Base-by-base conservation (phyloP, 1,140 invertebrate genomes). In the Pogonomyrmex barbatus region DNA sequence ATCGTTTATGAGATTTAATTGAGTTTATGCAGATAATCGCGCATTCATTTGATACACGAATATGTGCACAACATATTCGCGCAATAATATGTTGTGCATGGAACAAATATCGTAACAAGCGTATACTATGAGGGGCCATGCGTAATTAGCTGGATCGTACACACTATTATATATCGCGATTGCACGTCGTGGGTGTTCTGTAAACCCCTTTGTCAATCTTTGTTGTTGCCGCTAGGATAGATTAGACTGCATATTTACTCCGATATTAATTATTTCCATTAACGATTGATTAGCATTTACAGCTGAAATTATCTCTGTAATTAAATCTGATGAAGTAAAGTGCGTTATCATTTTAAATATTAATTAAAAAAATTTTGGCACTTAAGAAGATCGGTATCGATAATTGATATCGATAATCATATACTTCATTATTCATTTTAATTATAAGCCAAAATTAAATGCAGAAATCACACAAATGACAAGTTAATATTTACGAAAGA, bases 181-280 rank as follows among this genome's bases (percentile, higher is more conserved):
- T 81, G 24, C 54, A 50, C 42, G 68, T 83, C 68, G 14, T 83
- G 81, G 17, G 42, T 83, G 68, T 83, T 83, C 68, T 42, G 52
- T 56, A 75, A 63, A 78, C 36, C 47, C 42, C n/a, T 68, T 63
- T 68, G 77, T 70, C 63, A 36, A 81, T 81, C 77, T 70, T 81
- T 81, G 63, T 5, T n/a, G n/a, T 52, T 36, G 33, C n/a, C 62
- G 63, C 47, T 9, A 54, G 77, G 62, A 17, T 45, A 81, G 42
- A 50, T 45, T 62, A 79, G 33, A 56, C 14, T 36, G 47, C n/a
- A 67, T 58, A 68, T 54, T 77, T 62, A 30, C 75, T 77, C 14
- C 42, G 56, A 62, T 62, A 62, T 77, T 77, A 75, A 75, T 75
- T 39, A 75, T 75, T 56, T 56, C 52, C 71, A 42, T 36, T 14